Evolutionary conservation across 2,888 invertebrate species (phyloP).

Genomic region (Nycteola revayana): DNA sequence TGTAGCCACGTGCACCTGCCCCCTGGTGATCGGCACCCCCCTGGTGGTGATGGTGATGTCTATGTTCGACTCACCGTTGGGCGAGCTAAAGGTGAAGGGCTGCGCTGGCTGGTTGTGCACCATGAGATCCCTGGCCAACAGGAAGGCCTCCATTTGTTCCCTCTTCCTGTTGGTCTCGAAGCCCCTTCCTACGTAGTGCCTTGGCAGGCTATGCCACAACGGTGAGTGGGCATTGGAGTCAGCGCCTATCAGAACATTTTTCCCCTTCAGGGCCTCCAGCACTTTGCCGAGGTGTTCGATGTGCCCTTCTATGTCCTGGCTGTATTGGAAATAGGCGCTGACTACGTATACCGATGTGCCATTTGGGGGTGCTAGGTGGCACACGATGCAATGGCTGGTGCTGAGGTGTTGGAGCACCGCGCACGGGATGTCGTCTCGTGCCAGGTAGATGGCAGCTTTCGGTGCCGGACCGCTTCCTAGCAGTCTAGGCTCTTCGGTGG

Average conservation of each 20-base stretch:
- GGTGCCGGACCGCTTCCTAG: neutral
- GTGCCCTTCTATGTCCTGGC: neutral
- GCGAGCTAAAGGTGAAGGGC: too few species aligned
- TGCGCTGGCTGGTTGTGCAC: neutral
- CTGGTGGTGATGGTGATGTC: constrained; percentile 24
- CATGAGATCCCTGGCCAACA: neutral
- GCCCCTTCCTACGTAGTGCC: constrained; percentile 19
- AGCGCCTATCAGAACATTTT: constrained; percentile 10
- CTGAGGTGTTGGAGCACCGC: constrained; percentile 18
- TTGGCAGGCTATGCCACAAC: constrained; percentile 18
- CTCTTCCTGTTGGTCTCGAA: neutral
- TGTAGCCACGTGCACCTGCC: constrained; percentile 17
- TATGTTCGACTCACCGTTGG: constrained; percentile 29
- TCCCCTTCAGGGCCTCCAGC: constrained; percentile 6
- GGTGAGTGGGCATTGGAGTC: constrained; percentile 36
- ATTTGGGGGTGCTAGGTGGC: neutral
- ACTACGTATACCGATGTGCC: rapidly evolving
- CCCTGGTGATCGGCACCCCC: neutral
- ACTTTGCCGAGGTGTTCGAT: constrained; percentile 14
- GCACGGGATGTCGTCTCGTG: constrained; percentile 1
- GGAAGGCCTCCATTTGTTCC: neutral
- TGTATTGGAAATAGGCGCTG: constrained; percentile 8
- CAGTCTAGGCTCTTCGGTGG: neutral
- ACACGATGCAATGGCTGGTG: constrained; percentile 17
- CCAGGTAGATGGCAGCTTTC: constrained; percentile 19